Conservation (phyloP, 2,113 vertebrate species). For the Burhinus oedicnemus region DNA sequence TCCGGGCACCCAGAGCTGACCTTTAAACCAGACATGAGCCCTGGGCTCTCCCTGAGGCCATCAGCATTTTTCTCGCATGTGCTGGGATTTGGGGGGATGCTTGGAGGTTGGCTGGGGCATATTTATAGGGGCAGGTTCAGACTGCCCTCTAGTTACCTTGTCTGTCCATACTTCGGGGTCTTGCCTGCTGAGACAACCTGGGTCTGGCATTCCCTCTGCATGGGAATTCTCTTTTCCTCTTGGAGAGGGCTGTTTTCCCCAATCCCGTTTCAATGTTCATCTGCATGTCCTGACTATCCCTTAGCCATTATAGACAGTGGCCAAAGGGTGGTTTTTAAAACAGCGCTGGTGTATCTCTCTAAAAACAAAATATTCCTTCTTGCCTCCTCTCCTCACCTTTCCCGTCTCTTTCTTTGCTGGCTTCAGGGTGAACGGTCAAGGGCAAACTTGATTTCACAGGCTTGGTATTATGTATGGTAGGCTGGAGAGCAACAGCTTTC, state of each 20-base stretch:
- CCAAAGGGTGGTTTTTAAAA: neutral
- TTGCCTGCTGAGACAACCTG: neutral
- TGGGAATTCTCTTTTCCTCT: neutral
- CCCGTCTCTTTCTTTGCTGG: neutral
- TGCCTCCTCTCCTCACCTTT: neutral
- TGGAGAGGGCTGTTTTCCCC: neutral
- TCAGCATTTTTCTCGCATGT: neutral
- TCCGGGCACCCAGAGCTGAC: neutral
- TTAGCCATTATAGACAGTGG: neutral
- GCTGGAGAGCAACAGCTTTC: constrained; percentile 37
- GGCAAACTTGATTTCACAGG: neutral
- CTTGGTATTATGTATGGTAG: constrained; percentile 12
- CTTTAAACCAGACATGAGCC: neutral
- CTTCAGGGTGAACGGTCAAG: neutral
- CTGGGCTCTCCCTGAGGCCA: neutral
- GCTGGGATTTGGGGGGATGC: neutral
- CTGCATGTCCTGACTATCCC: neutral
- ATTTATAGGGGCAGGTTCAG: neutral
- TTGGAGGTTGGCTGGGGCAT: neutral
- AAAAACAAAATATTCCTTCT: neutral
- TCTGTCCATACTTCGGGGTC: neutral
- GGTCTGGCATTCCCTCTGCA: neutral
- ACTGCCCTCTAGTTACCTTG: neutral
- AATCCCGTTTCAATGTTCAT: neutral
- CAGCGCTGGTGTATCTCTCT: neutral